A percentile compares a stretch with the other conserved stretches of the same genome.
These are phyloP conservation scores for Nothoprocta pentlandii DNA, from an alignment of 2,113 vertebrate species.

Conservation along the genomic window DNA sequence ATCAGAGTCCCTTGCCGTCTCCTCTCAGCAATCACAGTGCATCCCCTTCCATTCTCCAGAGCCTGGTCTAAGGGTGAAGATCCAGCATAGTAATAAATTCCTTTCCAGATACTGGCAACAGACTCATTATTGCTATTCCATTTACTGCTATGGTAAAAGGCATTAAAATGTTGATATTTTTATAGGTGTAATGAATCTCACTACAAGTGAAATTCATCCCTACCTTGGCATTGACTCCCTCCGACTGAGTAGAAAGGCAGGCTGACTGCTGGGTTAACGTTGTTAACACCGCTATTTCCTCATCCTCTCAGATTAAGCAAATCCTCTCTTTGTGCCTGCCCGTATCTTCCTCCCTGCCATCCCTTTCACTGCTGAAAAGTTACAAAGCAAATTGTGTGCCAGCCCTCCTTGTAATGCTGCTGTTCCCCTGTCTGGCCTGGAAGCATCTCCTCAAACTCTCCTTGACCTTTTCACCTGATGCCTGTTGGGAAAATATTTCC, in stretches of 20 bases:
- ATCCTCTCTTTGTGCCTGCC: background rate
- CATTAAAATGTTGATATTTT: background rate
- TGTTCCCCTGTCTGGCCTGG: background rate
- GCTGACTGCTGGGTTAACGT: rapidly evolving
- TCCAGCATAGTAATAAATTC: background rate
- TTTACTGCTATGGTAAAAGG: background rate
- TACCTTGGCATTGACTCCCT: rapidly evolving
- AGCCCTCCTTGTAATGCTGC: background rate
- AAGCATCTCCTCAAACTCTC: background rate
- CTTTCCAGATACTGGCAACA: background rate
- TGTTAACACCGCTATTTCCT: rapidly evolving
- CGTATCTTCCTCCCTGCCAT: background rate
- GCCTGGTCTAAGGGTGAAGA: background rate
- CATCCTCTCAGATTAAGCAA: background rate
- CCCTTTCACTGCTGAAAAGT: background rate
- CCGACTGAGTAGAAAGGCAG: background rate
- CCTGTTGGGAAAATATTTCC: background rate
- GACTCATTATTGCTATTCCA: background rate
- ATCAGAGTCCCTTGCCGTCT: background rate
- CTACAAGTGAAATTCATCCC: background rate
- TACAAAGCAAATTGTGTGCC: background rate
- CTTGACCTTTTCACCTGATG: background rate
- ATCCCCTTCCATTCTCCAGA: background rate
- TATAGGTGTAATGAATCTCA: background rate
- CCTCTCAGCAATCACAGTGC: background rate